These are phyloP conservation scores for Colostygia pectinataria DNA, from an alignment of 2,888 invertebrate species.

Conservation along the genomic window DNA sequence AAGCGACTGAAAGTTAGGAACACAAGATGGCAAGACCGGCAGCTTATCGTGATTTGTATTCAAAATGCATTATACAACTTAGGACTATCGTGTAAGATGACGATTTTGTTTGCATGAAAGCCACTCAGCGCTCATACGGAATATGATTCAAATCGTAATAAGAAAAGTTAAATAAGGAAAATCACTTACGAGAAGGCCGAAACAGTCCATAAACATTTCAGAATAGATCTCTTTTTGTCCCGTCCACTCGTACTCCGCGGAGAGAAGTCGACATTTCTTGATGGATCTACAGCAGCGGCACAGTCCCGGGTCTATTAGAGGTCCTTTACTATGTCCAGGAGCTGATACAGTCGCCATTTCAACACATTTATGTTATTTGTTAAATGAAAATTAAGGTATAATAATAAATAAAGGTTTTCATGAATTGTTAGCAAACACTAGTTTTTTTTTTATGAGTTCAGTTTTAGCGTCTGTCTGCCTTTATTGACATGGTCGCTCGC, in stretches of 20 bases:
- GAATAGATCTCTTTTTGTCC: constrained; percentile 68
- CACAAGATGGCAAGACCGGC: too few relatives aligned
- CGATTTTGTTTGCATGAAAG: too few relatives aligned
- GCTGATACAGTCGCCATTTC: constrained; percentile 43
- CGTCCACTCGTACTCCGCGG: constrained; percentile 65
- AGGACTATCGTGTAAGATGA: too few relatives aligned
- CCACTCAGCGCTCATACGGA: too few relatives aligned
- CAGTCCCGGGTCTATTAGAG: constrained; percentile 64
- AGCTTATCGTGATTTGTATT: too few relatives aligned
- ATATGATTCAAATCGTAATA: too few relatives aligned
- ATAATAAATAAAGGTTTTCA: too few relatives aligned
- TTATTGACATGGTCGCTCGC: too few relatives aligned
- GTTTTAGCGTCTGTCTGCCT: too few relatives aligned
- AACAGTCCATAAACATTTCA: constrained; percentile 75
- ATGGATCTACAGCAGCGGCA: constrained; percentile 73
- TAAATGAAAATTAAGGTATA: background rate
- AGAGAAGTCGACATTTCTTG: constrained; percentile 70
- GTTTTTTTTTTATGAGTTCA: background rate
- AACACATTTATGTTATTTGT: constrained; percentile 4
- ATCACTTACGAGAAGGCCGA: constrained; percentile 67
- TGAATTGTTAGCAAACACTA: too few relatives aligned
- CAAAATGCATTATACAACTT: too few relatives aligned
- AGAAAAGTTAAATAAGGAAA: background rate
- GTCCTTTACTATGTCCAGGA: constrained; percentile 53
- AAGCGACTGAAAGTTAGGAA: too few relatives aligned